Conservation (phyloP, 2,888 invertebrate species). For the Stenotaenia linearis region DNA sequence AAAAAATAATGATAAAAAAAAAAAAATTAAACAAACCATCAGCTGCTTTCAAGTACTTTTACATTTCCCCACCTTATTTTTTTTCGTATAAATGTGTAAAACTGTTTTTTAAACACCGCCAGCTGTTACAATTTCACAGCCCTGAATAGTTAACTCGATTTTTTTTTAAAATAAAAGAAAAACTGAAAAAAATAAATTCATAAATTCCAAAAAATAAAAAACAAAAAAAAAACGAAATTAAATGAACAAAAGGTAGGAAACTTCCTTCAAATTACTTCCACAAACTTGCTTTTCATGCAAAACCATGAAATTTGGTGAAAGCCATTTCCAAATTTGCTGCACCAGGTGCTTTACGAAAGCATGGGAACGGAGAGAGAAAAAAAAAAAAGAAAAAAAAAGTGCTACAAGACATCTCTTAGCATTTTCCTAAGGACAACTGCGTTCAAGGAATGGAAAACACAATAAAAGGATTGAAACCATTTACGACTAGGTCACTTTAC, state of each 20-base stretch:
- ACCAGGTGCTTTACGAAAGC: not conserved
- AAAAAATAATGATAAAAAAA: not conserved
- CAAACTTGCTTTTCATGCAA: conserved; percentile 11
- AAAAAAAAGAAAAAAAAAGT: not conserved
- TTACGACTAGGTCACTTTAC: conserved; percentile 12
- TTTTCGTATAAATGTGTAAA: not conserved
- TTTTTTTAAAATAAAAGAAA: not conserved
- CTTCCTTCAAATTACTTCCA: conserved; percentile 4
- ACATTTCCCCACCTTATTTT: not conserved
- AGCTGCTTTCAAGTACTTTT: not conserved
- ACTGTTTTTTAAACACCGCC: not conserved
- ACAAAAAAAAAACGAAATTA: not conserved
- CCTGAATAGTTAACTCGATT: not conserved
- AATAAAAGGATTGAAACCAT: conserved; percentile 15
- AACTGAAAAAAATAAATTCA: not conserved
- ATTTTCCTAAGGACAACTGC: not conserved
- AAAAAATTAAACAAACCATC: conserved; percentile 6
- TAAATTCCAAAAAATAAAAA: not conserved
- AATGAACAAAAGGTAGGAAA: not conserved
- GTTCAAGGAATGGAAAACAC: not conserved
- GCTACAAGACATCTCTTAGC: not conserved
- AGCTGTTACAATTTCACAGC: not conserved
- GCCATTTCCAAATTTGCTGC: conserved; percentile 2
- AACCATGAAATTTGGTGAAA: conserved; percentile 11
- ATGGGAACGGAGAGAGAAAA: not conserved